Evolutionary conservation across 2,888 invertebrate species (phyloP), one percentile per base, ranked within the genome.

Genomic region (Malacosoma neustria): DNA sequence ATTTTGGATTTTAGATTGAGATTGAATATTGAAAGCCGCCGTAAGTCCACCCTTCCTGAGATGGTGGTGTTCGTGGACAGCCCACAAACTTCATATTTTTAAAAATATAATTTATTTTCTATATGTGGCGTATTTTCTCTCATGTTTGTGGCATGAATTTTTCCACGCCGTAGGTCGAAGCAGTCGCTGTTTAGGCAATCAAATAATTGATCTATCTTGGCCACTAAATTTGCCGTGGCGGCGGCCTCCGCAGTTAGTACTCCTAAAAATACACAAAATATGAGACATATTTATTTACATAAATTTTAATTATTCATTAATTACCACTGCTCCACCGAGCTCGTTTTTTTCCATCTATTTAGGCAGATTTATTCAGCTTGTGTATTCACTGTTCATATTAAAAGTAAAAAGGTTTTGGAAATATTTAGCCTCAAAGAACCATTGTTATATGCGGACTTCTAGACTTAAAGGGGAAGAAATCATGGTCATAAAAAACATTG

Each of bases 11-110:
- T n/a, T n/a, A n/a, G n/a, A n/a, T n/a, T n/a, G n/a, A n/a, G n/a
- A n/a, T n/a, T n/a, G n/a, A n/a, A n/a, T n/a, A n/a, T n/a, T n/a
- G n/a, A n/a, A n/a, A n/a, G n/a, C n/a, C n/a, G n/a, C n/a, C n/a
- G n/a, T 45, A 43, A 29, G 53, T 38, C 54, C 52, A 53, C 2
- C 52, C 50, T 15, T 49, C 43, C 45, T 46, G 37, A 7, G 49
- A 57, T 31, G 52, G 47, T 5, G 49, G 56, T 5, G 32, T 35
- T 2, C 38, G 12, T 13, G 13, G 35, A 14, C 37, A 33, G 3
- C 46, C 48, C 22, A 54, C 12, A 39, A 47, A 51, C 7, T 5
- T 2, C 5, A 22, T 4, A 22, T 5, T 22, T 46, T 38, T 12
- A 43, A 36, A 38, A 43, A 46, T 45, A 3, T 3, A 11, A 29